These are phyloP conservation scores for Palythoa grandiflora DNA, from an alignment of 92 coral and sea anemone species.

Conservation along the genomic window DNA sequence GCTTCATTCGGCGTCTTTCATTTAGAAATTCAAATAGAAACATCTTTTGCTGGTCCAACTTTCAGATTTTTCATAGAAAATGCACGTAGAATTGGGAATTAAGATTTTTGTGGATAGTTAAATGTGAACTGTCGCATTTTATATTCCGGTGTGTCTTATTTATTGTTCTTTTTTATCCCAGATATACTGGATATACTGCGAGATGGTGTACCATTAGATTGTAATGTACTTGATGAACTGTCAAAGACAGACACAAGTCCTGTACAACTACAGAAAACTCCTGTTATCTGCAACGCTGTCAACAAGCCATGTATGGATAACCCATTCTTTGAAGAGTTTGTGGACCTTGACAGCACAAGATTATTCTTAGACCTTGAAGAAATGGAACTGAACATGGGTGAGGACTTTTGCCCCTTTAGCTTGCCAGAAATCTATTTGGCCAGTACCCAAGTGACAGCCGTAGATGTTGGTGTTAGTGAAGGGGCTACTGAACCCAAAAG, in stretches of 20 bases:
- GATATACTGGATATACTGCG: constrained; percentile 32
- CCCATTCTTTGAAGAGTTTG: constrained; percentile 80
- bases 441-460: constrained; percentile 34
- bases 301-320: constrained; percentile 65
- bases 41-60: too few relatives aligned
- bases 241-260: constrained; percentile 22
- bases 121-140: too few relatives aligned
- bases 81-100: too few relatives aligned
- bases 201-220: constrained; percentile 10
- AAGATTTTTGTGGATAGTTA: too few relatives aligned
- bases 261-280: neutral
- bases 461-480: constrained; percentile 16
- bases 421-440: constrained; percentile 55
- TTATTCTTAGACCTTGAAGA: constrained; percentile 73
- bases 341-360: constrained; percentile 60
- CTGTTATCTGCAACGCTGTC: constrained; percentile 24
- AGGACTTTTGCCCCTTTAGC: constrained; percentile 43
- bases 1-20: too few relatives aligned
- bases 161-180: neutral
- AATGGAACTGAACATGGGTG: constrained; percentile 47
- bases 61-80: too few relatives aligned
- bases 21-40: too few relatives aligned
- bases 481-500: constrained; percentile 39
- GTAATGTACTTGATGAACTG: constrained; percentile 21
- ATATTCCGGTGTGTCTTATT: too few relatives aligned